Conservation (phyloP, 64 coral and sea anemone species). For the Astreopora myriophthalma region DNA sequence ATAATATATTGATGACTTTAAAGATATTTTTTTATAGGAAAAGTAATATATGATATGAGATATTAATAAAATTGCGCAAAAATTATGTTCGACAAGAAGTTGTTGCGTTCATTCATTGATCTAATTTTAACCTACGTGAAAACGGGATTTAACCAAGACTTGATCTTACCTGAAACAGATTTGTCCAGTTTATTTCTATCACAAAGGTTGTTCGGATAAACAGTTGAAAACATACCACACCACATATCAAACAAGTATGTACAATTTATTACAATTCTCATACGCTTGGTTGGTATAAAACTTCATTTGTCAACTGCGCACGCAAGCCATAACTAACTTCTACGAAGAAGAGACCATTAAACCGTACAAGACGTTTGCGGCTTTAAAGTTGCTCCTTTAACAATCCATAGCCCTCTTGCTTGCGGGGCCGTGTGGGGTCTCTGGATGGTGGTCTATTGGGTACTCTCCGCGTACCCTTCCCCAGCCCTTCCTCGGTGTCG, state of each 20-base stretch:
- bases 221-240: neutral
- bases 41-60: neutral
- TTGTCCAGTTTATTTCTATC: too few relatives aligned
- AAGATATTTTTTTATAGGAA: constrained; percentile 49
- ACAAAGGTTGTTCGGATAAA: too few relatives aligned
- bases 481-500: constrained; percentile 32
- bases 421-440: constrained; percentile 76
- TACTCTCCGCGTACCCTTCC: constrained; percentile 51
- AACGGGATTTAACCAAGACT: too few relatives aligned
- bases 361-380: neutral
- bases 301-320: neutral
- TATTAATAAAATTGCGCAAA: neutral
- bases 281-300: neutral
- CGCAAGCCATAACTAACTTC: neutral
- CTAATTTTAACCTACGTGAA: too few relatives aligned
- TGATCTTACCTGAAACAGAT: too few relatives aligned
- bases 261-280: constrained; percentile 15
- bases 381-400: neutral
- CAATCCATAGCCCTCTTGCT: constrained; percentile 54
- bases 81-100: too few relatives aligned
- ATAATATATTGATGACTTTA: constrained; percentile 16
- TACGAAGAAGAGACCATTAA: neutral
- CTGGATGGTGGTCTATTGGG: constrained; percentile 84
- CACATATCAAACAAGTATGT: neutral
- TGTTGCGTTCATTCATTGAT: too few relatives aligned